Conservation (phyloP, 2,113 vertebrate species). For the Lophura nycthemera region DNA sequence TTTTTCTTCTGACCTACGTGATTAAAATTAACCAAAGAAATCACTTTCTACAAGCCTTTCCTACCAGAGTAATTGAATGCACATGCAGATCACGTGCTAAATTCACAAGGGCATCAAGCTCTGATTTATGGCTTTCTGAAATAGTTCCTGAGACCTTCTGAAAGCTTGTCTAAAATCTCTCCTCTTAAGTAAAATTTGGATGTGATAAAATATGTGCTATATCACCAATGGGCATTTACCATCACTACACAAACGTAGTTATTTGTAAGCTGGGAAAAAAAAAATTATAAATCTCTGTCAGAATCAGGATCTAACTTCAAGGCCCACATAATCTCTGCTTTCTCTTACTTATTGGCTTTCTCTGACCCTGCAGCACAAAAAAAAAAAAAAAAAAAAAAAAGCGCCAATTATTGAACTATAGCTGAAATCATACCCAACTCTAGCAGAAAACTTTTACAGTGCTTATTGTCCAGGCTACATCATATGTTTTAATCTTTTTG, state of each 20-base stretch:
- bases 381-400: background rate
- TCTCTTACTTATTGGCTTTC: background rate
- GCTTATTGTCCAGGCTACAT: background rate
- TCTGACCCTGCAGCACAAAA: background rate
- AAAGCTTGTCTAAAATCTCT: background rate
- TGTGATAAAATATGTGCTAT: too few species aligned
- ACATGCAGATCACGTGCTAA: accelerated
- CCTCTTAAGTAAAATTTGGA: background rate
- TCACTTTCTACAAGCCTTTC: background rate
- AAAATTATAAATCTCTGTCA: background rate
- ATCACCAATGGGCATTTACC: background rate
- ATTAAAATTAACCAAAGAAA: background rate
- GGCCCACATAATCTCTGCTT: background rate
- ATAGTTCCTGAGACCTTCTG: background rate
- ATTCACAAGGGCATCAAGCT: background rate
- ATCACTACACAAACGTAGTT: background rate
- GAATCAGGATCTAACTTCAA: background rate
- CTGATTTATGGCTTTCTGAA: background rate
- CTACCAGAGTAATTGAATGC: background rate
- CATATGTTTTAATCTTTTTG: background rate
- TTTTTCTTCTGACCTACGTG: background rate
- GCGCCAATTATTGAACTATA: accelerated
- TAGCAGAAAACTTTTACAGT: background rate
- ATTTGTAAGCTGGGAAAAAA: background rate
- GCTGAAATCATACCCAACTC: background rate